These are phyloP conservation scores for Venustoraphidia nigricollis DNA, from an alignment of 2,888 invertebrate species.

Conservation along the genomic window DNA sequence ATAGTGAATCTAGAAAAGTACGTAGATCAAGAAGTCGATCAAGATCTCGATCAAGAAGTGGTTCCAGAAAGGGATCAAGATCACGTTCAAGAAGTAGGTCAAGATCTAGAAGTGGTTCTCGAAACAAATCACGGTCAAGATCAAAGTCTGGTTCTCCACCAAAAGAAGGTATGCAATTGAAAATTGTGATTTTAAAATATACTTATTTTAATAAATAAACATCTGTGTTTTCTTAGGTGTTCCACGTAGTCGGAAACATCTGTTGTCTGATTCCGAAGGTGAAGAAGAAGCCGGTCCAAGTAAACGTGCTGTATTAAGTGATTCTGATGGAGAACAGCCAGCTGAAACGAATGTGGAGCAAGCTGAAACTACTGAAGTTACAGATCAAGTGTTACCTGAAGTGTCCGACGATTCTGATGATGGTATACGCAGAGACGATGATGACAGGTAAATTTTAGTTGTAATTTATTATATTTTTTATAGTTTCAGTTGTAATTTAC, in stretches of 20 bases:
- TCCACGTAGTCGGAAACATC: conserved; percentile 13
- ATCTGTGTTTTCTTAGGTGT: conserved; percentile 1
- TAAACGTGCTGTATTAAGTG: conserved; percentile 36
- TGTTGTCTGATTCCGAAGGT: conserved; percentile 44
- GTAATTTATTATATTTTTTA: too few species aligned
- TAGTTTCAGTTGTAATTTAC: too few species aligned
- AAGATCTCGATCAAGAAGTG: conserved; percentile 17
- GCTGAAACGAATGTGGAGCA: conserved; percentile 17
- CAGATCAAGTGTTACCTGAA: conserved; percentile 24
- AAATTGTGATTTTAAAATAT: background rate
- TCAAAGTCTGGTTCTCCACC: conserved; percentile 17
- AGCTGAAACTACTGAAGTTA: conserved; percentile 13
- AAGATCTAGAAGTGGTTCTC: conserved; percentile 13
- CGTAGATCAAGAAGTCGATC: background rate
- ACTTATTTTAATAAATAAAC: background rate
- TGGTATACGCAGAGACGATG: conserved; percentile 27
- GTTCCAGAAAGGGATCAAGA: conserved; percentile 12
- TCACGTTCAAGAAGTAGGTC: conserved; percentile 17
- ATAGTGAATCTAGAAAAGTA: conserved; percentile 16
- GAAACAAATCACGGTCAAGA: conserved; percentile 18
- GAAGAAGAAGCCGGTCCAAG: conserved; percentile 23
- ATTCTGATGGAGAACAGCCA: conserved; percentile 39
- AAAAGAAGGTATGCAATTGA: conserved; percentile 5
- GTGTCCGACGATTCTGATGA: conserved; percentile 47
- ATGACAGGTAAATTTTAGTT: conserved; percentile 14